Evolutionary conservation across 2,797 vertebrate genomes (phyloP).

Genomic region (Xyrichtys novacula): DNA sequence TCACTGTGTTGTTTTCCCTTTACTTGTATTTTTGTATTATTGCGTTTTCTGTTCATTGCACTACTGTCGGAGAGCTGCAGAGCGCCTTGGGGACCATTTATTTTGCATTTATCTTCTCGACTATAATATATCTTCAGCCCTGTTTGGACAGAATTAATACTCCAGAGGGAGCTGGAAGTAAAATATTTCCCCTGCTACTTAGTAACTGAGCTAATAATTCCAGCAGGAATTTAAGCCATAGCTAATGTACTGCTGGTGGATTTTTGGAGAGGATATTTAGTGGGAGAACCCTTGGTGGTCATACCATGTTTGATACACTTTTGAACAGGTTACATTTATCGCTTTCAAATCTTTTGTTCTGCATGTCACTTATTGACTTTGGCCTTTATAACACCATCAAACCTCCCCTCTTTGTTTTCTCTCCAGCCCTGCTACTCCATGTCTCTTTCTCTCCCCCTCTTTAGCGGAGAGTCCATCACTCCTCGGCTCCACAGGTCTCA

Average conservation of each 20-base stretch:
- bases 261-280: constrained; percentile 12
- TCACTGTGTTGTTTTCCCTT: constrained; percentile 13
- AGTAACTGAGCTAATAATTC: constrained; percentile 59
- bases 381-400: constrained; percentile 2
- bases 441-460: not conserved
- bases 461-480: constrained; percentile 71
- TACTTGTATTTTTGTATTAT: constrained; percentile 3
- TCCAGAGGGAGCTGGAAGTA: constrained; percentile 54
- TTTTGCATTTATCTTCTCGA: constrained; percentile 53
- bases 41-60: constrained; percentile 22
- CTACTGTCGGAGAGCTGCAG: constrained; percentile 39
- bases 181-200: constrained; percentile 63
- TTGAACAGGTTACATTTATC: too few species aligned
- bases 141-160: constrained; percentile 71
- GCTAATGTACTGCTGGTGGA: constrained; percentile 14
- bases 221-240: constrained; percentile 38
- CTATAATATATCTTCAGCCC: constrained; percentile 51
- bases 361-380: not conserved
- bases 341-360: constrained; percentile 1
- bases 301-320: constrained; percentile 7
- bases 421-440: not conserved
- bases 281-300: not conserved
- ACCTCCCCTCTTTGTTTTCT: not conserved
- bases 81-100: constrained; percentile 43
- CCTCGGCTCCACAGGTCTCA: constrained; percentile 71